Evolutionary conservation across 2,797 vertebrate species (phyloP).

Genomic region (Xenopus petersii): DNA sequence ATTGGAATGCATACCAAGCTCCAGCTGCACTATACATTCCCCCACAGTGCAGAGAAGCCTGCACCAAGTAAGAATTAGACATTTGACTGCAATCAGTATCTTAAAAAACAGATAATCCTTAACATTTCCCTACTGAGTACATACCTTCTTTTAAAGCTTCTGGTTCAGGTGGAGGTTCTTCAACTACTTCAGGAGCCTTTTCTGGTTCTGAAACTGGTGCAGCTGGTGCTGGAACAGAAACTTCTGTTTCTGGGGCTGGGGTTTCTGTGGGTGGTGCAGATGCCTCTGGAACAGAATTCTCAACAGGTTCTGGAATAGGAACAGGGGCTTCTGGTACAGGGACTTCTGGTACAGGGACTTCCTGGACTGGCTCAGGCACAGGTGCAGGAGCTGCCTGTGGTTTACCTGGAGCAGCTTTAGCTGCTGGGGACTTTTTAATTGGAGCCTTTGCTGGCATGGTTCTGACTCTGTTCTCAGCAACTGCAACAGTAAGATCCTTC

Average conservation of each 20-base stretch:
- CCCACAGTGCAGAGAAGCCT: no score
- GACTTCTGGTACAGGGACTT: slow-evolving; percentile 2
- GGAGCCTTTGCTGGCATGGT: slow-evolving; percentile 73
- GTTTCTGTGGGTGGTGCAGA: no score
- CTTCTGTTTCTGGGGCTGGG: not conserved
- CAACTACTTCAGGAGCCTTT: not conserved
- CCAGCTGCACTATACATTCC: no score
- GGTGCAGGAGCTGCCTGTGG: slow-evolving; percentile 14
- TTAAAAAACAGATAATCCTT: no score
- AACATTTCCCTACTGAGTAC: not conserved
- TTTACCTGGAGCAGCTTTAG: slow-evolving; percentile 50
- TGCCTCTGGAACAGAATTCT: not conserved
- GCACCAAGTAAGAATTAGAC: no score
- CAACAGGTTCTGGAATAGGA: slow-evolving; percentile 7
- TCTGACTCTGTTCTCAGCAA: slow-evolving; percentile 6
- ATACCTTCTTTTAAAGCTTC: not conserved
- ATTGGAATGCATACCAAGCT: no score
- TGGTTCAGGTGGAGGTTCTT: not conserved
- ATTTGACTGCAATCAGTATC: no score
- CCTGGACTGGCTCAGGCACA: slow-evolving; percentile 6
- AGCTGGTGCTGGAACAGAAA: not conserved
- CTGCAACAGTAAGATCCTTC: slow-evolving; percentile 8
- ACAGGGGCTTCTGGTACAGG: slow-evolving; percentile 1
- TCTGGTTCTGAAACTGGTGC: slow-evolving; percentile 7
- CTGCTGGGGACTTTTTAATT: slow-evolving; percentile 68